Conservation (phyloP, 2,888 invertebrate genomes). For the Anoplius nigerrimus region DNA sequence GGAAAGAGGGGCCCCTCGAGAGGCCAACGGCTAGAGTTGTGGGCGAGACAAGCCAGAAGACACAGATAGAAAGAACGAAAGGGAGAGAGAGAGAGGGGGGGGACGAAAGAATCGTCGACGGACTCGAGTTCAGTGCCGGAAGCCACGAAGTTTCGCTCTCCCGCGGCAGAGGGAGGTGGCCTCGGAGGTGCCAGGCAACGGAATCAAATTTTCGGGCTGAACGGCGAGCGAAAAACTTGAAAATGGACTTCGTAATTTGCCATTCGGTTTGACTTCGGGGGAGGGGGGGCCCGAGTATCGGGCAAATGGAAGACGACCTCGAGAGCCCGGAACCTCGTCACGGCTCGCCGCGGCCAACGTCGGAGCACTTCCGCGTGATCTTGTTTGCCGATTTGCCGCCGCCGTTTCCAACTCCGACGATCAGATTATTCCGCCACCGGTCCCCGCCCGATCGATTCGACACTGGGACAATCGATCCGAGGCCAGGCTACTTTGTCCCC, state of each 20-base stretch:
- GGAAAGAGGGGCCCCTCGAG: too few relatives aligned
- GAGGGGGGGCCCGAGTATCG: background rate
- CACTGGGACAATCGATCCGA: conserved; percentile 4
- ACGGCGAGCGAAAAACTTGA: conserved; percentile 40
- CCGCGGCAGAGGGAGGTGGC: background rate
- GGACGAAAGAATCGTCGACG: background rate
- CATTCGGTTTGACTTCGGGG: conserved; percentile 41
- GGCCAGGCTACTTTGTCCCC: too few relatives aligned
- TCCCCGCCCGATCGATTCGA: background rate
- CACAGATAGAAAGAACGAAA: conserved; percentile 1
- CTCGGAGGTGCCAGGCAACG: conserved; percentile 4
- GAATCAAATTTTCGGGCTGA: conserved; percentile 49
- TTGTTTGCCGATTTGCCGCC: conserved; percentile 10
- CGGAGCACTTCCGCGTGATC: conserved; percentile 5
- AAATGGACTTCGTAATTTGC: conserved; percentile 49
- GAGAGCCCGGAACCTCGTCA: conserved; percentile 1
- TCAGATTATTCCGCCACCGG: background rate
- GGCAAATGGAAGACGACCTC: background rate
- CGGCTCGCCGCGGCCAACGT: background rate
- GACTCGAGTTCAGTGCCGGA: background rate
- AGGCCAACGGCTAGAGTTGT: too few relatives aligned
- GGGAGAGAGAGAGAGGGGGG: conserved; percentile 12
- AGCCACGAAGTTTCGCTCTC: conserved; percentile 3
- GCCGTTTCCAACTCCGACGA: conserved; percentile 8
- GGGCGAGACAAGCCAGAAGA: too few relatives aligned